Evolutionary conservation across 2,113 vertebrate species (phyloP), one percentile per base, ranked within the genome.

Genomic region (Callorhinus ursinus): DNA sequence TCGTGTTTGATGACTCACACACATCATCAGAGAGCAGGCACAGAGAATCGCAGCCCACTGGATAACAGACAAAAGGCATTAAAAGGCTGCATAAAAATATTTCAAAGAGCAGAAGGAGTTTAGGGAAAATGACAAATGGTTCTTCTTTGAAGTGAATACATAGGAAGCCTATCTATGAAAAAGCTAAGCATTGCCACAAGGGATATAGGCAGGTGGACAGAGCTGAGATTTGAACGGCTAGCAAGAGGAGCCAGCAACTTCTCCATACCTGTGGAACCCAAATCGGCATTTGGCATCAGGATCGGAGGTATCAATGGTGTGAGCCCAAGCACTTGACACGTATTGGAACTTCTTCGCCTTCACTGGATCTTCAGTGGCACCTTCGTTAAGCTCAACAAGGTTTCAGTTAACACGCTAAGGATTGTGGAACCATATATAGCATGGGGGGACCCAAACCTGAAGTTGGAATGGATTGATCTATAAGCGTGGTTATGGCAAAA

Each of bases 1-100:
- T 97, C 67, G 7, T 36, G 84, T 97, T 95, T 96, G 97, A 90
- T 97, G 94, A 92, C 96, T 94, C 51, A 92, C 33, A 49, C 33
- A 96, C 36, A 10, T 72, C 49, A 8, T 76, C 33, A 76, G 36
- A 51, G 24, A n/a, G 33, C 28, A 42, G 84, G 42, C 15, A 13
- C 11, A n/a, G 55, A 91, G 77, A 53, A 24, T 33, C 76, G 7
- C 2, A 84, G 77, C 57, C 51, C 6, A 0, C 42, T 39, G 51
- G 39, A 6, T 69, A 72, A 65, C 31, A 51, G 85, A 92, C 53
- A 33, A 53, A 61, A 67, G 16, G 5, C 22, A 46, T 18, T 74
- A 16, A 24, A 49, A 36, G 46, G 31, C 85, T 59, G 4, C 7
- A 21, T 21, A 83, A 55, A 81, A 88, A 36, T 22, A 39, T 76